Conservation (phyloP, 2,888 invertebrate genomes). For the Tyria jacobaeae region DNA sequence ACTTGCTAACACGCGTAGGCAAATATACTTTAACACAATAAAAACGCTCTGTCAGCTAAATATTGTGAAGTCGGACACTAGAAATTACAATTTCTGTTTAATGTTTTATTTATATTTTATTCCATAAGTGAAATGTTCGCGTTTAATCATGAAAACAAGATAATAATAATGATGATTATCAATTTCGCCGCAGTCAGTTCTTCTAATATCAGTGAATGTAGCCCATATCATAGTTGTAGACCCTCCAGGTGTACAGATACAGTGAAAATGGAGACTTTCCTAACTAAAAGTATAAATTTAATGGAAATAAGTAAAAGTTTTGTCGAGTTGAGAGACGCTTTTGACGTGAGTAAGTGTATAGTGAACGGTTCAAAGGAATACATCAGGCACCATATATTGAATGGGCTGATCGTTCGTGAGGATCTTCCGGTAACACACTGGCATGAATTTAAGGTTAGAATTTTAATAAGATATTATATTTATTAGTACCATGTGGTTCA, state of each 20-base stretch:
- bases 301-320: constrained; percentile 59
- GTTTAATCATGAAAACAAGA: constrained; percentile 41
- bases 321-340: constrained; percentile 57
- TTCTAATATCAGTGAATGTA: constrained; percentile 53
- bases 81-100: not conserved
- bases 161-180: constrained; percentile 52
- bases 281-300: constrained; percentile 54
- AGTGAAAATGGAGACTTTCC: constrained; percentile 48
- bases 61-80: not conserved
- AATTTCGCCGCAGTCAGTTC: constrained; percentile 51
- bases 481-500: too few species aligned
- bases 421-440: constrained; percentile 71
- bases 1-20: not conserved
- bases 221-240: constrained; percentile 51
- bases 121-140: not conserved
- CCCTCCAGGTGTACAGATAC: constrained; percentile 45
- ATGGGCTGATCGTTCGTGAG: constrained; percentile 63
- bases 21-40: not conserved
- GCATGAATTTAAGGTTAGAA: constrained; percentile 74
- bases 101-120: not conserved
- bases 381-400: constrained; percentile 57
- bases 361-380: constrained; percentile 44
- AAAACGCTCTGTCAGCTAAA: not conserved
- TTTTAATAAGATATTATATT: too few species aligned
- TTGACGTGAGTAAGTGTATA: constrained; percentile 63